Evolutionary conservation across 2,888 invertebrate species (phyloP), one percentile per base, ranked within the genome.

Genomic region (Nineta flava): DNA sequence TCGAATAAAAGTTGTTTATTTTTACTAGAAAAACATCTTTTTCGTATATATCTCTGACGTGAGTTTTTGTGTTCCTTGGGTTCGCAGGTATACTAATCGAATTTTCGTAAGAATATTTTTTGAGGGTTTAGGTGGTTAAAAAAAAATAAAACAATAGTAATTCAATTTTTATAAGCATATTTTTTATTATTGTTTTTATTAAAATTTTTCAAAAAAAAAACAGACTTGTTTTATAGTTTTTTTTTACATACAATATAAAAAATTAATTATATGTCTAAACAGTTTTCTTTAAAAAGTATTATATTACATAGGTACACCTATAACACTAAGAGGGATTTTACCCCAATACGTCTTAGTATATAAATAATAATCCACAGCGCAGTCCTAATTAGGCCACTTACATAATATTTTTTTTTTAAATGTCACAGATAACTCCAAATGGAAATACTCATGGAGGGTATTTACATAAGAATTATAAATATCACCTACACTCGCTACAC

Each of bases 181-280:
- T 46, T 41, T 40, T n/a, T n/a, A n/a, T n/a, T n/a, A n/a, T n/a
- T n/a, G n/a, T n/a, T n/a, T 48, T 48, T 48, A 40, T 48, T 48
- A 48, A 40, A 21, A 41, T 34, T 21, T 21, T 26, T 16, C 16
- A 41, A 47, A 55, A 53, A 57, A 55, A 54, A 56, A 72, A 72
- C 73, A 73, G 69, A 70, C 71, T 72, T 72, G 71, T 67, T 68
- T 65, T 66, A 48, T 69, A 58, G 68, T 72, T 72, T 72, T 72
- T n/a, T n/a, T 72, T 69, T 70, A 65, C 70, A 69, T 69, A 65
- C 67, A 72, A 66, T 71, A 67, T 38, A 26, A 26, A 26, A 26
- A 38, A 38, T 38, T 38, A 38, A 38, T 38, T 38, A 38, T 38
- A 15, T 38, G n/a, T 38, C 15, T 38, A 15, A 38, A 15, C 26